Conservation (phyloP, 2,888 invertebrate genomes). For the Notocelia uddmanniana region DNA sequence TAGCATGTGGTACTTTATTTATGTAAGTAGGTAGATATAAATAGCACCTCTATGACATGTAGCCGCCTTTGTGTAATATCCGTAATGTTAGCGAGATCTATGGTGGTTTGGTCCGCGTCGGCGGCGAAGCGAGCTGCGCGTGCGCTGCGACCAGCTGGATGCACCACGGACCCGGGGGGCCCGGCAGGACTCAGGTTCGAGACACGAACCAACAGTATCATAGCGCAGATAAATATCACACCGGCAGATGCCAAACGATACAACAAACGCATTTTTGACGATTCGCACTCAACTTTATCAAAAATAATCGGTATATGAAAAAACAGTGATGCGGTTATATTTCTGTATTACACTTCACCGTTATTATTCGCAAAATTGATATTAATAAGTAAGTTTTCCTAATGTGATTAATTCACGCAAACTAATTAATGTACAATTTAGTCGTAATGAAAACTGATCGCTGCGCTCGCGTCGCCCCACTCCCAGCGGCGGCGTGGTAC, state of each 20-base stretch:
- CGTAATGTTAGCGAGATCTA: slow-evolving; percentile 6
- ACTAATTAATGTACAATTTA: neutral
- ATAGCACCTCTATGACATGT: slow-evolving; percentile 51
- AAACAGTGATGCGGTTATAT: neutral
- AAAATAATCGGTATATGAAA: slow-evolving; percentile 9
- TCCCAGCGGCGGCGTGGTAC: slow-evolving; percentile 29
- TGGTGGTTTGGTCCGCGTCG: slow-evolving; percentile 10
- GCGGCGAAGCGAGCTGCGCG: slow-evolving; percentile 45
- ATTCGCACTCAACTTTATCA: neutral
- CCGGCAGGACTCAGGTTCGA: slow-evolving; percentile 52
- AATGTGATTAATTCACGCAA: neutral
- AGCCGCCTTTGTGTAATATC: slow-evolving; percentile 33
- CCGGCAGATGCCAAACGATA: slow-evolving; percentile 58
- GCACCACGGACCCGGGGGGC: slow-evolving; percentile 32
- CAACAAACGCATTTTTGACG: slow-evolving; percentile 60
- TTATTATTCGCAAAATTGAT: neutral
- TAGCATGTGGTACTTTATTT: neutral
- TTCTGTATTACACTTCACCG: neutral
- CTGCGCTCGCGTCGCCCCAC: slow-evolving; percentile 38
- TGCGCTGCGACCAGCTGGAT: slow-evolving; percentile 41
- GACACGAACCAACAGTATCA: slow-evolving; percentile 58
- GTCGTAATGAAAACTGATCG: slow-evolving; percentile 1
- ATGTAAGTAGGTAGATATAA: too few species aligned
- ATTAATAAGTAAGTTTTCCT: neutral
- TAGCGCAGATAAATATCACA: slow-evolving; percentile 54